Conservation (phyloP, 2,888 invertebrate species). For the Himalopsyche kuldschensis region DNA sequence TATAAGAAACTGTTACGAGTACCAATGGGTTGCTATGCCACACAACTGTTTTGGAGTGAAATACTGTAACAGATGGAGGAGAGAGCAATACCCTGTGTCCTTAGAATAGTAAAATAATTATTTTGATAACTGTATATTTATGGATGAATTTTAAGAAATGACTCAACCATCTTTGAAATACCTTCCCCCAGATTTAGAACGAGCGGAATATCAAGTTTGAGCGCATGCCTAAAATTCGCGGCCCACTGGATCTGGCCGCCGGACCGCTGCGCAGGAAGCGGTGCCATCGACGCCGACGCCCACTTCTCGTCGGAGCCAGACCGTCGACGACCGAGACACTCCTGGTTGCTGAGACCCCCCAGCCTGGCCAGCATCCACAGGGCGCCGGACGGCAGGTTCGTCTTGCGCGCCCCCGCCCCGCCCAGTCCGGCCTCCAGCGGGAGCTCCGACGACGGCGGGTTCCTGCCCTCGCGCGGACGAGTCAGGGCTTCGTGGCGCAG, state of each 20-base stretch:
- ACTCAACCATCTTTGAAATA: background rate
- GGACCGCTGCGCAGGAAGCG: conserved; percentile 60
- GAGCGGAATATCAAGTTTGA: conserved; percentile 94
- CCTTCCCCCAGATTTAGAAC: conserved; percentile 75
- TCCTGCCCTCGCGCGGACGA: conserved; percentile 66
- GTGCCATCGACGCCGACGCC: conserved; percentile 41
- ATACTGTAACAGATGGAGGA: background rate
- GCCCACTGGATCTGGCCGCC: conserved; percentile 77
- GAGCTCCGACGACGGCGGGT: conserved; percentile 80
- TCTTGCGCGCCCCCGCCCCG: conserved; percentile 49
- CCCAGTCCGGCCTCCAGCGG: conserved; percentile 44
- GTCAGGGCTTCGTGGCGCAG: conserved; percentile 66
- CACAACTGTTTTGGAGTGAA: background rate
- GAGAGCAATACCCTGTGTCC: no score
- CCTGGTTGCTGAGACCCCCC: conserved; percentile 45
- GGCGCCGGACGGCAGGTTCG: conserved; percentile 75
- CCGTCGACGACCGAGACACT: conserved; percentile 30
- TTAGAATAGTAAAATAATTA: no score
- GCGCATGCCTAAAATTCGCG: conserved; percentile 62
- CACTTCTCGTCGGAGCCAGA: conserved; percentile 47
- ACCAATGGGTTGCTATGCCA: background rate
- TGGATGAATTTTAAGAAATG: no score
- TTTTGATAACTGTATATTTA: no score
- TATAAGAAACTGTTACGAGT: no score
- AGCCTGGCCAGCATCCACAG: conserved; percentile 70